Evolutionary conservation across 2,888 invertebrate species (phyloP).

Genomic region (Hypsopygia costalis): DNA sequence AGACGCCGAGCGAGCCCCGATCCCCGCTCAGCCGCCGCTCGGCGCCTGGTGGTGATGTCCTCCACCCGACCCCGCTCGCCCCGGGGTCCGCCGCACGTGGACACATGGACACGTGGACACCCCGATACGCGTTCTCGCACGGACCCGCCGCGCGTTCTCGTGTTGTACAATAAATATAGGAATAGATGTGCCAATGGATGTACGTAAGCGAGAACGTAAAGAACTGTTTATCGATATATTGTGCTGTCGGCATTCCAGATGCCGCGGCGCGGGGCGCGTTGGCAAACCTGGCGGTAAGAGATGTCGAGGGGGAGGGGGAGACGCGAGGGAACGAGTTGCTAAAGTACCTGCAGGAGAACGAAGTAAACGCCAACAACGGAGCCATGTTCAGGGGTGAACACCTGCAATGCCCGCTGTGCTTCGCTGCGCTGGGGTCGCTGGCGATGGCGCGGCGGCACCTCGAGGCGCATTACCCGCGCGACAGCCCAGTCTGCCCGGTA

Average conservation of each 20-base stretch:
- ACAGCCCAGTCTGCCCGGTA: conserved; percentile 91
- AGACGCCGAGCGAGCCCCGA: conserved; percentile 46
- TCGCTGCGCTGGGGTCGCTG: conserved; percentile 82
- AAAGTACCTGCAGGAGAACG: conserved; percentile 32
- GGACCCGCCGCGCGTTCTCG: conserved; percentile 12
- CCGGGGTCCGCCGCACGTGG: conserved; percentile 14
- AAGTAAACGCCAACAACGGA: conserved; percentile 11
- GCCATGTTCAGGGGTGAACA: conserved; percentile 25
- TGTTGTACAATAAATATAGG: conserved; percentile 20
- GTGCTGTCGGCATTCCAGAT: conserved; percentile 83
- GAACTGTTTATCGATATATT: conserved; percentile 31
- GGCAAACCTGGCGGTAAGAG: conserved; percentile 40
- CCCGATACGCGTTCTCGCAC: no score
- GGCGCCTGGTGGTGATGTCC: conserved; percentile 39
- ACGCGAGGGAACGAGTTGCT: conserved; percentile 46
- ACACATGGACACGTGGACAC: no score
- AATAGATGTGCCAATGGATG: conserved; percentile 38
- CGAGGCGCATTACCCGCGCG: conserved; percentile 91
- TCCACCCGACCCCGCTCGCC: conserved; percentile 9
- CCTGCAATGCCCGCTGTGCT: conserved; percentile 87
- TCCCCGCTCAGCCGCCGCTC: conserved; percentile 36
- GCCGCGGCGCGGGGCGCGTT: conserved; percentile 50
- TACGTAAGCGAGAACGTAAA: conserved; percentile 25
- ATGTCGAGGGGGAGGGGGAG: conserved; percentile 35
- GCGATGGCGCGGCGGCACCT: conserved; percentile 87